A percentile compares a stretch with the other conserved stretches of the same genome.
Evolutionary conservation across 2,113 vertebrate species (phyloP).

Genomic region (Notiomystis cincta): DNA sequence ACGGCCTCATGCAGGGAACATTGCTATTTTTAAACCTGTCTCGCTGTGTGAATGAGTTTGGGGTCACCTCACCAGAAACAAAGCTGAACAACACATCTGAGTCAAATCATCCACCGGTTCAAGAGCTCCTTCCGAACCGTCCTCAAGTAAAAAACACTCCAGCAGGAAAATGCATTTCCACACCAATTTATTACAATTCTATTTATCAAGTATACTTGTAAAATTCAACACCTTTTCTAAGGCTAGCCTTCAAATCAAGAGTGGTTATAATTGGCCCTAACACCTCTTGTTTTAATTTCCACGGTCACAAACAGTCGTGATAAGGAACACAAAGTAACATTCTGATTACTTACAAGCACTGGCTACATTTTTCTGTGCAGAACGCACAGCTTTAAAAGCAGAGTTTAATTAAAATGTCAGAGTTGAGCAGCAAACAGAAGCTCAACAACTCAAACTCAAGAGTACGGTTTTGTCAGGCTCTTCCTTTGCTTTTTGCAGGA

Average conservation of each 20-base stretch:
- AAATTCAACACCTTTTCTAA: neutral
- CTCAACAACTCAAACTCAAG: neutral
- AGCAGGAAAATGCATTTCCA: neutral
- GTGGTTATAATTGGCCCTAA: rapidly evolving
- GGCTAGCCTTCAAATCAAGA: neutral
- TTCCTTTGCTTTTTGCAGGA: neutral
- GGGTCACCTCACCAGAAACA: neutral
- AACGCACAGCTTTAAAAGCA: neutral
- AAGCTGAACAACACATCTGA: neutral
- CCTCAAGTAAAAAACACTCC: neutral
- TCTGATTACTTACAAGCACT: neutral
- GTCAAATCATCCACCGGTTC: neutral
- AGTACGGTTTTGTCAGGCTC: neutral
- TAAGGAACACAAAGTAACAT: neutral
- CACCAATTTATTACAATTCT: neutral
- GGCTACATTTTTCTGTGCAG: neutral
- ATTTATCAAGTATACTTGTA: neutral
- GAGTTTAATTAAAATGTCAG: neutral
- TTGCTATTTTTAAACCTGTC: neutral
- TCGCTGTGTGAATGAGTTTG: neutral
- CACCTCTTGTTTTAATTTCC: neutral
- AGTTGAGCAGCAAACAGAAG: neutral
- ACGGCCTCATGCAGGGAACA: neutral
- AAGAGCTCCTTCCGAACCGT: neutral
- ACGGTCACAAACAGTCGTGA: neutral